Conservation (phyloP, 2,113 vertebrate species). For the Coracopsis vasa region DNA sequence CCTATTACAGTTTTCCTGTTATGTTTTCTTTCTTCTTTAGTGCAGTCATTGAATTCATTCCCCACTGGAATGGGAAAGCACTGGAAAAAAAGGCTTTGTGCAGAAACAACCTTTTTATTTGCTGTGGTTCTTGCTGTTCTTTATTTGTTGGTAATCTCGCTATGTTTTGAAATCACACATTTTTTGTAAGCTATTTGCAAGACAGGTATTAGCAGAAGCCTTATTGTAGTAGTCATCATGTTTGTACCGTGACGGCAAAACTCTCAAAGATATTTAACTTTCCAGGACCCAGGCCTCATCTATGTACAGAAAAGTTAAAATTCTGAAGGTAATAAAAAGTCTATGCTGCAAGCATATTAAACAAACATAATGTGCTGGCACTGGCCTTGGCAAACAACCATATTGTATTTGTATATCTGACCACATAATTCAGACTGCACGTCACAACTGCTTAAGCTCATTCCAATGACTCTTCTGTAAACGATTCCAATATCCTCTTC, state of each 20-base stretch:
- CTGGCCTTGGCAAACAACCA: background rate
- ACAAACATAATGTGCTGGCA: background rate
- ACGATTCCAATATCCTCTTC: background rate
- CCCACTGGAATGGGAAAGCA: background rate
- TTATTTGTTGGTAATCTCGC: background rate
- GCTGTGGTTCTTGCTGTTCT: background rate
- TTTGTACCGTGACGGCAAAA: background rate
- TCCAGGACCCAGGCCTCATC: background rate
- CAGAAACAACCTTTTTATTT: background rate
- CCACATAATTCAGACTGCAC: background rate
- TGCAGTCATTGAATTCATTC: background rate
- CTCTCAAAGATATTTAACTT: background rate
- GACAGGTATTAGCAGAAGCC: background rate
- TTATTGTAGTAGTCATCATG: background rate
- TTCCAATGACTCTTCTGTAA: background rate
- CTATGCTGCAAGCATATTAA: background rate
- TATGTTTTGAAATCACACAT: background rate
- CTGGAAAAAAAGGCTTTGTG: background rate
- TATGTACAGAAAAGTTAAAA: background rate
- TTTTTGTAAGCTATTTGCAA: background rate
- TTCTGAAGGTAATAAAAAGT: background rate
- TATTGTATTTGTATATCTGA: background rate
- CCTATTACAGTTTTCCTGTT: background rate
- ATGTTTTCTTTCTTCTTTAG: background rate
- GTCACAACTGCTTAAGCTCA: background rate